These are phyloP conservation scores for Amiota minor DNA, from an alignment of 2,888 invertebrate species.

Conservation along the genomic window DNA sequence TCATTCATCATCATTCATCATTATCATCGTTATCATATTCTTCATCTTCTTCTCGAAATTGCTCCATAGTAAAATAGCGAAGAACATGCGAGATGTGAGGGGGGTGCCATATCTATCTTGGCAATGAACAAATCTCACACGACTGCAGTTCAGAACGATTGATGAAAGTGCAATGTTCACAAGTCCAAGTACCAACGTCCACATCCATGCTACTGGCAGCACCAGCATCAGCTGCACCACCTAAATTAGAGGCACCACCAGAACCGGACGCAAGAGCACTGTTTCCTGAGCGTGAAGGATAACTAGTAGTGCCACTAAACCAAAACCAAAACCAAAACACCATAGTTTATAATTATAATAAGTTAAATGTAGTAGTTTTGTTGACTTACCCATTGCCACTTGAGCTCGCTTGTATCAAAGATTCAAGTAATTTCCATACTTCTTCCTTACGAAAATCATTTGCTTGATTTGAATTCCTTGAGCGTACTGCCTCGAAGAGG, in stretches of 20 bases:
- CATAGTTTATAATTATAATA: neutral
- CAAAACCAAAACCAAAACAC: neutral
- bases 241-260: conserved; percentile 39
- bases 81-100: neutral
- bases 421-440: conserved; percentile 90
- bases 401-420: conserved; percentile 79
- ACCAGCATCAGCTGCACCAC: conserved; percentile 36
- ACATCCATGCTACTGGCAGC: conserved; percentile 57
- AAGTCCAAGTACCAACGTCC: conserved; percentile 81
- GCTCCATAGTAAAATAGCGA: neutral
- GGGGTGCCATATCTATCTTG: conserved; percentile 74
- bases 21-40: neutral
- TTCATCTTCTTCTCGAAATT: neutral
- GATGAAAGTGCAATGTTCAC: conserved; percentile 93
- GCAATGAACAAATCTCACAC: conserved; percentile 95
- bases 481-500: conserved; percentile 84
- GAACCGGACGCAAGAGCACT: conserved; percentile 34
- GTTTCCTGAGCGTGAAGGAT: conserved; percentile 39
- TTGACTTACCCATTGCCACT: conserved; percentile 64
- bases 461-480: conserved; percentile 81
- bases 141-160: conserved; percentile 83
- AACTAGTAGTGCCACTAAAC: conserved; percentile 65
- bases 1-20: neutral
- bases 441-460: conserved; percentile 86
- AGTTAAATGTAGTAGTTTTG: neutral